A percentile compares a stretch with the other conserved stretches of the same genome.
Evolutionary conservation across 2,888 invertebrate species (phyloP).

Genomic region (Drosophila greeni): DNA sequence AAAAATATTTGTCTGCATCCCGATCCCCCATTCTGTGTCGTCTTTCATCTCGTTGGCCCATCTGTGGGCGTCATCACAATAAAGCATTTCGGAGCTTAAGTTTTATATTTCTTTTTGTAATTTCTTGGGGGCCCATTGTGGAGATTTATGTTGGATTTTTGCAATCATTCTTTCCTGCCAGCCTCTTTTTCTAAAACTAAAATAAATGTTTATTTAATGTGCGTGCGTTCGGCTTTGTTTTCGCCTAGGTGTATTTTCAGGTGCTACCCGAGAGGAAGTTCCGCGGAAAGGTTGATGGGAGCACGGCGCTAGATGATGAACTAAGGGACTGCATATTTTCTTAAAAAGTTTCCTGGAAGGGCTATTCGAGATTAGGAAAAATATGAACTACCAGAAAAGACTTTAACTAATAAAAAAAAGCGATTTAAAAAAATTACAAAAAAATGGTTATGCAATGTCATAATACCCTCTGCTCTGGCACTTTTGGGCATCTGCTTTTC

Average conservation of each 20-base stretch:
- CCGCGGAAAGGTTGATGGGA: slow-evolving; percentile 22
- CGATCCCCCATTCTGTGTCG: slow-evolving; percentile 13
- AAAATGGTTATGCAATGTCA: neutral
- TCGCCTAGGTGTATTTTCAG: slow-evolving; percentile 57
- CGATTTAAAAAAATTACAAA: neutral
- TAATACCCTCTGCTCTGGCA: neutral
- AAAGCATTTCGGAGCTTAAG: slow-evolving; percentile 65
- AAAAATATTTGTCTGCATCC: slow-evolving; percentile 20
- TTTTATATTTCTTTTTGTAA: slow-evolving; percentile 49
- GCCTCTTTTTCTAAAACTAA: slow-evolving; percentile 48
- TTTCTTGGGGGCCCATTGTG: slow-evolving; percentile 43
- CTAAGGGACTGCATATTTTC: slow-evolving; percentile 19
- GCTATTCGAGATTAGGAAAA: slow-evolving; percentile 15
- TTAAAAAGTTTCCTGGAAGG: slow-evolving; percentile 13
- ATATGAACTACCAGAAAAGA: neutral
- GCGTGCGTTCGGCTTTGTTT: slow-evolving; percentile 30
- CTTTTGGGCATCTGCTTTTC: slow-evolving; percentile 2
- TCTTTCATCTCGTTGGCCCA: slow-evolving; percentile 55
- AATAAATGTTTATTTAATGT: slow-evolving; percentile 65
- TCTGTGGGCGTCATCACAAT: slow-evolving; percentile 66
- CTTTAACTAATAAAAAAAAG: neutral
- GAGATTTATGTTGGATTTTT: slow-evolving; percentile 70
- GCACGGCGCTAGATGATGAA: slow-evolving; percentile 17
- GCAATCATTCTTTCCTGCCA: slow-evolving; percentile 64
- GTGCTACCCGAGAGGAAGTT: slow-evolving; percentile 57